phyloP scores from a whole-genome alignment of 2,888 invertebrate genomes.

The Bedellia somnulentella region DNA sequence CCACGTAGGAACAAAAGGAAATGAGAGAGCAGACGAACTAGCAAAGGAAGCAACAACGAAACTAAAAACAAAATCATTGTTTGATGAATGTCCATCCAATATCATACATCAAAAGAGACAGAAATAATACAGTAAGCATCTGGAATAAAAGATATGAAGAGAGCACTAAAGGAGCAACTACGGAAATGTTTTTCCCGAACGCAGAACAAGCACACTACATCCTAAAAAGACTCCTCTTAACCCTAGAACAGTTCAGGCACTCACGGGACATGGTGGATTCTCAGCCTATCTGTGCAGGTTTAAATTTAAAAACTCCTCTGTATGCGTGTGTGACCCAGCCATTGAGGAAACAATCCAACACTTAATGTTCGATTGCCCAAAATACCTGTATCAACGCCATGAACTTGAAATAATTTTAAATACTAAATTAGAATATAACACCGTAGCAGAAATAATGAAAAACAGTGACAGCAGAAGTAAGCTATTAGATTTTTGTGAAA shows the following conservation, averaged over 20 bases:
- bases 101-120: background rate
- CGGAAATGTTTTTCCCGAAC: no score
- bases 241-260: no score
- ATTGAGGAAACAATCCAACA: background rate
- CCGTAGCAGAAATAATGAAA: no score
- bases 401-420: no score
- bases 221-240: background rate
- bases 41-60: slow-evolving; percentile 2
- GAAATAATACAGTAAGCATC: background rate
- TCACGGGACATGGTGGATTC: slow-evolving; percentile 2
- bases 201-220: background rate
- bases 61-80: no score
- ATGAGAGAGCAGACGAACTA: slow-evolving; percentile 1
- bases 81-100: background rate
- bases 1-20: no score
- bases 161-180: background rate
- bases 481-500: no score
- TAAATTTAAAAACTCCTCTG: slow-evolving; percentile 1
- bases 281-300: background rate
- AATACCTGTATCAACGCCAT: no score
- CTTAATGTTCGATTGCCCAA: slow-evolving; percentile 1
- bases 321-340: slow-evolving; percentile 1
- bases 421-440: no score
- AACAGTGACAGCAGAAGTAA: no score
- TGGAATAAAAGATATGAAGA: background rate